Evolutionary conservation across 2,113 vertebrate genomes (phyloP).

Genomic region (Elachura formosa): DNA sequence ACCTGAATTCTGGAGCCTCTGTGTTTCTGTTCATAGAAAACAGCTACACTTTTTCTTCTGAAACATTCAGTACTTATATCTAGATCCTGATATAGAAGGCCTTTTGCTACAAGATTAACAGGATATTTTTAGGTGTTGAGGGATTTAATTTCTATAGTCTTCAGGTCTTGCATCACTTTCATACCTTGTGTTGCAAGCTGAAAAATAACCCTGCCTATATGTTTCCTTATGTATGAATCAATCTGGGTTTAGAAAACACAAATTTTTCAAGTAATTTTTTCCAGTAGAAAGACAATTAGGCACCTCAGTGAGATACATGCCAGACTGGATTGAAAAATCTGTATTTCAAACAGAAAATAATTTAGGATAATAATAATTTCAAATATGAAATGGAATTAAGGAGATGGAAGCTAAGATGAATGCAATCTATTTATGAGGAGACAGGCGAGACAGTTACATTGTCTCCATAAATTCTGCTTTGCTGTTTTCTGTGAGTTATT

Average conservation of each 20-base stretch:
- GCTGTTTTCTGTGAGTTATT: background rate
- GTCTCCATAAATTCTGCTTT: background rate
- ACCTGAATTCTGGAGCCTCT: too few relatives aligned
- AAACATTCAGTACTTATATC: background rate
- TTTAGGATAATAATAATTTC: slow-evolving; percentile 18
- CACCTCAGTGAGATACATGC: background rate
- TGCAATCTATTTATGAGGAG: background rate
- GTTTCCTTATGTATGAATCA: background rate
- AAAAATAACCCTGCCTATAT: background rate
- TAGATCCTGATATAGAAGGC: background rate
- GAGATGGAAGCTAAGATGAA: background rate
- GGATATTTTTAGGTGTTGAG: background rate
- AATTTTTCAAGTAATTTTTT: background rate
- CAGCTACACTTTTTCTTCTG: background rate
- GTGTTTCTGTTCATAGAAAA: too few relatives aligned
- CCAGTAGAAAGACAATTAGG: background rate
- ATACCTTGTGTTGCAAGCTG: background rate
- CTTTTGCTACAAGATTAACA: background rate
- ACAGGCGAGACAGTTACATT: background rate
- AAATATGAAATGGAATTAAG: slow-evolving; percentile 10
- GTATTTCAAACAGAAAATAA: slow-evolving; percentile 28
- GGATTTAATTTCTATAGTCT: background rate
- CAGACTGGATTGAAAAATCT: slow-evolving; percentile 5
- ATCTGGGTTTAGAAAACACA: background rate
- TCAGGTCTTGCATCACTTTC: background rate